Base-by-base conservation (phyloP, 2,797 vertebrate genomes). In the Taenioides sp. region DNA sequence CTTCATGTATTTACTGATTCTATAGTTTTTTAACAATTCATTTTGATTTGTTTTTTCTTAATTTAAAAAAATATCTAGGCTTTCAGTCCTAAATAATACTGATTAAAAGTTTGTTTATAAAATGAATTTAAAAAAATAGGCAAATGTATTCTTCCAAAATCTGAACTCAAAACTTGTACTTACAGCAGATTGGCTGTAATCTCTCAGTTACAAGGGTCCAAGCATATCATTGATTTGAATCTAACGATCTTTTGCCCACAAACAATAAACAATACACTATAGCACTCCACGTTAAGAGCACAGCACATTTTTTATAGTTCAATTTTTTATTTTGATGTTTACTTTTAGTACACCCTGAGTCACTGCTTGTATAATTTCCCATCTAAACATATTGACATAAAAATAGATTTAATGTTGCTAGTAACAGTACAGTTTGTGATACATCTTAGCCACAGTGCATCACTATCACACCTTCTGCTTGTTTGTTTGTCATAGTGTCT, bases 381-480 rank as follows among this genome's bases (percentile, higher is more conserved):
- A 27, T 74, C 50, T 71, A 67, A 72, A 76, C 63, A 59, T 28
- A 54, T 52, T 59, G 11, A 60, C 54, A 69, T 37, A 40, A 67
- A 54, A 74, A 60, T 61, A 14, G 40, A 65, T 71, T 63, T 28
- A 66, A 5, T 7, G 10, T 52, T 6, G 23, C 59, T 82, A 82
- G 79, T 71, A 78, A 70, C 85, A 75, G 70, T 23, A 65, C 57
- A 49, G 25, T 27, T 27, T 27, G 25, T 63, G 69, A 69, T 66
- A 23, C 22, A 72, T 72, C 76, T 76, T 69, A 65, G 76, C 72
- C 52, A 54, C 52, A 20, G 69, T 70, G 73, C 47, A 58, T 78
- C 75, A 54, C 62, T 59, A 54, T 75, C 49, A 3, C 76, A 79
- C 73, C 85, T 76, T 79, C 80, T 86, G 85, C 79, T 80, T 84